Evolutionary conservation across 1,140 invertebrate species (phyloP).

Genomic region (Amphibalanus amphitrite): DNA sequence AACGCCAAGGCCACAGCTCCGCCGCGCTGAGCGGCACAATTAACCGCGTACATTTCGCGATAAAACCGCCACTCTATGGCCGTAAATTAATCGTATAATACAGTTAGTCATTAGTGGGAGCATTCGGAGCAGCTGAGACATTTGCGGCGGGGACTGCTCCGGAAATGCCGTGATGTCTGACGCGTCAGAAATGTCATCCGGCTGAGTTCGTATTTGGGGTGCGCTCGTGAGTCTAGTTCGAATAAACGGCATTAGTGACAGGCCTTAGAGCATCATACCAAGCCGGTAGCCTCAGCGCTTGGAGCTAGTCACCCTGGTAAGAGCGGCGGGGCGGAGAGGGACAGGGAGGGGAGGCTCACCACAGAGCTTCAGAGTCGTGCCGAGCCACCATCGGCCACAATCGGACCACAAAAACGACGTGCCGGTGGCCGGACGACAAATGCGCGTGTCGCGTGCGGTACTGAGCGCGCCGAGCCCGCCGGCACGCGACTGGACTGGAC

Average conservation of each 20-base stretch:
- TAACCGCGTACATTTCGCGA: neutral
- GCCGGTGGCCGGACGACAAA: neutral
- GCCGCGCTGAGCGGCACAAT: neutral
- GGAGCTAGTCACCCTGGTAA: too few species aligned
- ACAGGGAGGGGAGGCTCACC: too few species aligned
- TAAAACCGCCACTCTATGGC: neutral
- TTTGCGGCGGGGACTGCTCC: neutral
- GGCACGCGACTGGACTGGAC: neutral
- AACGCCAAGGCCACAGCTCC: too few species aligned
- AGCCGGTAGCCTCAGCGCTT: too few species aligned
- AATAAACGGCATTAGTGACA: too few species aligned
- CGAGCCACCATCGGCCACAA: neutral
- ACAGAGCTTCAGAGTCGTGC: too few species aligned
- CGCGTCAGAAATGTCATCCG: neutral
- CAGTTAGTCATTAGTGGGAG: neutral
- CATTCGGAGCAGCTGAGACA: neutral
- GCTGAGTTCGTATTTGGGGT: neutral
- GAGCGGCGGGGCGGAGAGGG: too few species aligned
- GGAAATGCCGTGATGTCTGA: neutral
- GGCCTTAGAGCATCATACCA: too few species aligned
- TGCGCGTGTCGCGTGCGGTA: neutral
- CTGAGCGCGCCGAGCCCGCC: too few species aligned
- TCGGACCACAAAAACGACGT: neutral
- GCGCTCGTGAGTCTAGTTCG: too few species aligned
- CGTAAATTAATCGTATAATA: neutral